Base-by-base conservation (phyloP, 2,113 vertebrate genomes). In the Progne subis region DNA sequence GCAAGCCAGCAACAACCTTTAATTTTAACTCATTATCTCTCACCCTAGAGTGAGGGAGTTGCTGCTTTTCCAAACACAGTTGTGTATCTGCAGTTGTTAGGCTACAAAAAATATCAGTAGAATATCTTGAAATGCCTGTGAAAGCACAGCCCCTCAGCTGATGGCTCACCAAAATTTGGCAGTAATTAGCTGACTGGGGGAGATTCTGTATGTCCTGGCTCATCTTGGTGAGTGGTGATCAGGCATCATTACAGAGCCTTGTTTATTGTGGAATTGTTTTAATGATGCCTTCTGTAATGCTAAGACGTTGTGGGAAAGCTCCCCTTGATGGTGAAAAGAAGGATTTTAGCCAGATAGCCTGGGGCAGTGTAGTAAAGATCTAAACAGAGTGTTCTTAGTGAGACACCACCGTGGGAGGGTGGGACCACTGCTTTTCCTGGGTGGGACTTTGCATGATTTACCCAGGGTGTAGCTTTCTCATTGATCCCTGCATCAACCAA, bases 11-110 rank as follows among this genome's bases (percentile, higher is more conserved):
- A 92, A 95, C 96, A 95, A 96, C 96, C 96, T 95, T 98, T 98
- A 96, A 96, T 97, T 97, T 98, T 98, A 98, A 98, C 97, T 98
- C 98, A 95, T 98, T 97, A 95, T 92, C 87, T 96, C 92, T 95
- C 92, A 85, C 75, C 93, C 85, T 82, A 39, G 82, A 91, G 90
- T 84, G 56, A 87, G 65, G 75, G 92, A 41, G 80, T 89, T 94
- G 90, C 86, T 60, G 77, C 59, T 88, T 94, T 96, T 92, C 95
- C 88, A 39, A 41, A 43, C 65, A 7, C 93, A 16, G 70, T 82
- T 91, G 77, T 81, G 64, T 68, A 25, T 76, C 86, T 32, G 81
- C 69, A 28, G 86, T 91, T 77, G 67, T 93, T 88, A 71, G 64
- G 61, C 70, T 84, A 49, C 52, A 70, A 47, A 72, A 94, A 91